phyloP scores from a whole-genome alignment of 1,140 invertebrate genomes.

The Saxidomus purpurata region DNA sequence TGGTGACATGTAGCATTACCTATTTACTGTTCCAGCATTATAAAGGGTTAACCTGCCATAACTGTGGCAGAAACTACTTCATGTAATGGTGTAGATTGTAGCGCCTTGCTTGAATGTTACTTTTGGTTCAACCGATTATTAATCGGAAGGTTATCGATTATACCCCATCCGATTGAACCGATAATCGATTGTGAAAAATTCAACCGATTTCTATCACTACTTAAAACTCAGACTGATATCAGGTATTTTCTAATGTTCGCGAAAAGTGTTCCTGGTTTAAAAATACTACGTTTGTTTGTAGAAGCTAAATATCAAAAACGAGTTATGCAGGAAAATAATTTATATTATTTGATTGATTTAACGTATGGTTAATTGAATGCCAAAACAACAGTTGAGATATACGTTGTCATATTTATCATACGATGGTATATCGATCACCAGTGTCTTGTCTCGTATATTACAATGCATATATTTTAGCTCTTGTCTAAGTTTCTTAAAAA shows the following conservation, averaged over 20 bases:
- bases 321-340: neutral
- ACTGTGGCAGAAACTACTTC: too few species aligned
- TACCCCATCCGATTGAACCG: too few species aligned
- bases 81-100: too few species aligned
- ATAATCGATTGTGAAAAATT: too few species aligned
- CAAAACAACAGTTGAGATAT: neutral
- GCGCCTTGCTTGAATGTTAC: too few species aligned
- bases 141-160: too few species aligned
- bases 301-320: neutral
- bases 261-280: neutral
- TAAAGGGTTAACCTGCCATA: too few species aligned
- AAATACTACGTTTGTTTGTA: neutral
- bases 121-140: too few species aligned
- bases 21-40: too few species aligned
- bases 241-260: neutral
- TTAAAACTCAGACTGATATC: neutral
- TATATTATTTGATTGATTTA: neutral
- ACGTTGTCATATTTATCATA: neutral
- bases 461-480: neutral
- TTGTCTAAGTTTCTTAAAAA: neutral
- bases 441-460: constrained; percentile 5
- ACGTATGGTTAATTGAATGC: neutral
- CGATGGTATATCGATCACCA: neutral
- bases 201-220: too few species aligned
- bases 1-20: too few species aligned